A percentile compares a stretch with the other conserved stretches of the same genome.
These are phyloP conservation scores for Sipha flava DNA, from an alignment of 1,140 invertebrate species.

Conservation along the genomic window DNA sequence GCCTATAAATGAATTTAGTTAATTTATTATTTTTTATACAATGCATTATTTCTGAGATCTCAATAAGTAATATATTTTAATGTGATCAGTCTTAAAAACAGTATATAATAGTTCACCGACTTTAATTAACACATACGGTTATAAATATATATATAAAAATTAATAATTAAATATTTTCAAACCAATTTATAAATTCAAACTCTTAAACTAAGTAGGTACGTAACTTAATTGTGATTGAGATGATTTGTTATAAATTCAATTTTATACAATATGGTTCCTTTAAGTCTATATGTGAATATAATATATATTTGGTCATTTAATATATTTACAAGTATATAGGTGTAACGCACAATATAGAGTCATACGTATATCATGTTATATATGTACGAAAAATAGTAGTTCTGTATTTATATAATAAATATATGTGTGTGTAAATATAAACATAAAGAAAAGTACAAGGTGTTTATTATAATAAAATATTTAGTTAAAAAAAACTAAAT, in stretches of 20 bases:
- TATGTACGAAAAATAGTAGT: background rate
- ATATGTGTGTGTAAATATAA: no score
- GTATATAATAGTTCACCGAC: background rate
- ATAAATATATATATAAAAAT: no score
- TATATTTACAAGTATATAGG: background rate
- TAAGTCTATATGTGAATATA: background rate
- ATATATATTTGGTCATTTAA: background rate
- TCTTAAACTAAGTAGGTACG: conserved; percentile 11
- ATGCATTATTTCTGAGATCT: conserved; percentile 16
- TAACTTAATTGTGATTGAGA: conserved; percentile 14
- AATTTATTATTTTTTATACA: background rate
- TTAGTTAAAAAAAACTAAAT: background rate
- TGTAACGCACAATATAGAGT: no score
- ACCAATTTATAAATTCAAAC: background rate
- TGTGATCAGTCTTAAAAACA: conserved; percentile 23
- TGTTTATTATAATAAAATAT: background rate
- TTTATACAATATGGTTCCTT: background rate
- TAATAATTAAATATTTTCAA: background rate
- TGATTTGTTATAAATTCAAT: background rate
- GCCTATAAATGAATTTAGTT: background rate
- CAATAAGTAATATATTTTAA: background rate
- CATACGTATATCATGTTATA: background rate
- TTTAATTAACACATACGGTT: background rate
- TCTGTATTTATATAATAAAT: background rate
- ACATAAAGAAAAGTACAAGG: background rate